phyloP scores from a whole-genome alignment of 2,888 invertebrate genomes.

The Lydus trimaculatus region DNA sequence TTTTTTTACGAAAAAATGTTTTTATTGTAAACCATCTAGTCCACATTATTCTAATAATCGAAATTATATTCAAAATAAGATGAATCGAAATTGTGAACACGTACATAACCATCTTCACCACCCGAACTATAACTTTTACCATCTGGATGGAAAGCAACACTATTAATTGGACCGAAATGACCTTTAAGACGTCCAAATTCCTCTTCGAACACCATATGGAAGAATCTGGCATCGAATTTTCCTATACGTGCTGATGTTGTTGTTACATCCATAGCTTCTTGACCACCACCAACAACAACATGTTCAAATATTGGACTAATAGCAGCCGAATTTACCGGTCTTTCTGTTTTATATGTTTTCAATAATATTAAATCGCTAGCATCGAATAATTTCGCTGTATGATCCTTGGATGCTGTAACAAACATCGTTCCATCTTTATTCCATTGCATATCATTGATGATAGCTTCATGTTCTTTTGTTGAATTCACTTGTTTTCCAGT shows the following conservation, averaged over 20 bases:
- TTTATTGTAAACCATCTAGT: neutral
- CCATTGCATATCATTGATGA: slow-evolving; percentile 96
- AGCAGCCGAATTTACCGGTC: slow-evolving; percentile 98
- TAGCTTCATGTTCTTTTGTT: slow-evolving; percentile 81
- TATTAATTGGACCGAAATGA: slow-evolving; percentile 99
- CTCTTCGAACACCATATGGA: slow-evolving; percentile 95
- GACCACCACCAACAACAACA: slow-evolving; percentile 97
- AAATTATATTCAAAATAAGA: slow-evolving; percentile 96
- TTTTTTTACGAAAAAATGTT: neutral
- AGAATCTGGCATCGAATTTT: slow-evolving; percentile 96
- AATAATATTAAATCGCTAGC: slow-evolving; percentile 83
- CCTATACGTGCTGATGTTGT: slow-evolving; percentile 93
- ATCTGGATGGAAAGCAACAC: slow-evolving; percentile 97
- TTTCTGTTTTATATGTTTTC: slow-evolving; percentile 96
- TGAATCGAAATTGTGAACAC: slow-evolving; percentile 95
- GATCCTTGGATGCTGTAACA: slow-evolving; percentile 96
- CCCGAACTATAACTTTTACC: slow-evolving; percentile 97
- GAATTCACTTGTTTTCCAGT: slow-evolving; percentile 82
- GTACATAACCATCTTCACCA: slow-evolving; percentile 98
- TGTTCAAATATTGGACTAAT: slow-evolving; percentile 96
- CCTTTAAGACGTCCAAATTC: slow-evolving; percentile 98
- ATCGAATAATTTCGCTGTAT: slow-evolving; percentile 95
- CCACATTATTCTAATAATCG: slow-evolving; percentile 70
- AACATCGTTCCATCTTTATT: slow-evolving; percentile 94
- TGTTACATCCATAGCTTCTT: slow-evolving; percentile 99